Evolutionary conservation across 2,888 invertebrate species (phyloP).

Genomic region (Cheiracanthium punctorium): DNA sequence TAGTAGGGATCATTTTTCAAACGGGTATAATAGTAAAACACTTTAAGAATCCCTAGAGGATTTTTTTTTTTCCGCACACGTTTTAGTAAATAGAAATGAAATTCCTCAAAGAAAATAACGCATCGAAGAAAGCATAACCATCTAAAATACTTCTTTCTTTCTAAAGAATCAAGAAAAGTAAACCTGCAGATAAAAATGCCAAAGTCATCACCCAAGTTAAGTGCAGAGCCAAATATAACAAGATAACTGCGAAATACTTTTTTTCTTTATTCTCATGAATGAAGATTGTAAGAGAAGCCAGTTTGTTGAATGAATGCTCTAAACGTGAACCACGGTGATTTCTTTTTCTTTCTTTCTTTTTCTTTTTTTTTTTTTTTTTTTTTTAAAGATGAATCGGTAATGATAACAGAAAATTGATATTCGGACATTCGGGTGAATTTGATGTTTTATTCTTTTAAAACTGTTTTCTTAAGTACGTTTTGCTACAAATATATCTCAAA

Average conservation of each 20-base stretch:
- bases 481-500: too few relatives aligned
- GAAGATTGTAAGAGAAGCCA: neutral
- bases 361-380: neutral
- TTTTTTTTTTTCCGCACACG: neutral
- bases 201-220: neutral
- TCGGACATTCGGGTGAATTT: too few relatives aligned
- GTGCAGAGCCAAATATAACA: neutral
- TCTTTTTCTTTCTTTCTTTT: slow-evolving; percentile 5
- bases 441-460: too few relatives aligned
- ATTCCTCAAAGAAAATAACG: neutral
- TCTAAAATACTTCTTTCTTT: neutral
- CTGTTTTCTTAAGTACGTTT: too few relatives aligned
- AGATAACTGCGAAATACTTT: neutral
- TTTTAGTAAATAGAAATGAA: neutral
- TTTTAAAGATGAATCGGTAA: too few relatives aligned
- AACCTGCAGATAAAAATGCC: neutral
- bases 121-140: neutral
- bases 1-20: too few relatives aligned
- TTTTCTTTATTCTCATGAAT: neutral
- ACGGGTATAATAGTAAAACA: too few relatives aligned
- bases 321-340: neutral
- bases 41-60: neutral
- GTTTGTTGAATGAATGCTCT: neutral
- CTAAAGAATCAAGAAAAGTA: neutral
- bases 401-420: too few relatives aligned